Evolutionary conservation across 2,113 vertebrate genomes (phyloP), one percentile per base, ranked within the genome.

Genomic region (Lates calcarifer): DNA sequence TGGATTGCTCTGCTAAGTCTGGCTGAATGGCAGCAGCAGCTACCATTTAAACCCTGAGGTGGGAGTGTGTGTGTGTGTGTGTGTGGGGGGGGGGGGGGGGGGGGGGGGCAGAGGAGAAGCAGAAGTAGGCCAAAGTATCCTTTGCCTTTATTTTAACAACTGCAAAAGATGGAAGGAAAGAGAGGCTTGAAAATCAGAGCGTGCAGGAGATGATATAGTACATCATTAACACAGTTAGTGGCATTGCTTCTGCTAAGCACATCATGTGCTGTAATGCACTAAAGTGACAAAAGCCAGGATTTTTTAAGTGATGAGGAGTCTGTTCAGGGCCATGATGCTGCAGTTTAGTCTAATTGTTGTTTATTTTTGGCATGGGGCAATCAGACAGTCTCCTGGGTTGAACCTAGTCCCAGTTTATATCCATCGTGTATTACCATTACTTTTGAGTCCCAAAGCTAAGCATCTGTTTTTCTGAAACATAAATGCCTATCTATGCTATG

Each of bases 21-120:
- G 82, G 33, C 17, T 88, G 89, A 91, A 93, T 87, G 89, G 90
- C 93, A 94, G 90, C 89, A 85, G 88, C 92, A 92, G 87, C 90
- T 89, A 89, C 82, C 83, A 78, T 82, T 87, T 74, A 88, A 83
- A 82, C 68, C 75, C 69, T 17, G 73, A 81, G 72, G 83, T 71
- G 57, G 51, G 35, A 12, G 37, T 37, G 55, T 63, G 62, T 64
- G 70, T 33, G 45, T n/a, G n/a, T n/a, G n/a, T n/a, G n/a, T n/a
- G n/a, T n/a, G n/a, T n/a, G n/a, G n/a, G n/a, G n/a, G n/a, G n/a
- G n/a, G n/a, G n/a, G n/a, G n/a, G n/a, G n/a, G n/a, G n/a, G n/a
- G n/a, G n/a, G 17, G 55, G 53, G 56, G 49, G 22, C 2, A 35
- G 57, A 3, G 56, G 49, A 26, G 63, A 43, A 53, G 49, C 35